These are phyloP conservation scores for Pseudomugil gertrudae DNA, from an alignment of 2,797 vertebrate species.

Conservation along the genomic window DNA sequence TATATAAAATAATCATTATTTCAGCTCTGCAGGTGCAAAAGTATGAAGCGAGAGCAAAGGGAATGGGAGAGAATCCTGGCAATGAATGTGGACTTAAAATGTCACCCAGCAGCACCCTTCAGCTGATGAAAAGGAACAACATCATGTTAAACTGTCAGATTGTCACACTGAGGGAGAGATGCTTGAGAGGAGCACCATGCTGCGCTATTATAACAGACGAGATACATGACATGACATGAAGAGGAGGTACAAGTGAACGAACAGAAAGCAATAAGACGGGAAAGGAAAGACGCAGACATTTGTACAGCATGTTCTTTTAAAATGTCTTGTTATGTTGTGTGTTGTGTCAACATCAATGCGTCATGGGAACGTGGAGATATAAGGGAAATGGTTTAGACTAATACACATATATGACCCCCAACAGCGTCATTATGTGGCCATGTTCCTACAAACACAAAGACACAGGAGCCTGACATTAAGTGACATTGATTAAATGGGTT, in stretches of 20 bases:
- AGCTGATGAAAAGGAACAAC: slow-evolving; percentile 18
- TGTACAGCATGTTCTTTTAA: slow-evolving; percentile 1
- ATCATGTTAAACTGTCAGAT: slow-evolving; percentile 47
- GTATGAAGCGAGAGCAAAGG: neutral
- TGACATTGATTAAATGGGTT: slow-evolving; percentile 74
- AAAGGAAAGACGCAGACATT: slow-evolving; percentile 11
- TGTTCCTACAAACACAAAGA: slow-evolving; percentile 22
- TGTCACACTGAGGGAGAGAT: slow-evolving; percentile 43
- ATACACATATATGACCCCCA: slow-evolving; percentile 8
- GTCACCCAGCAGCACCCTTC: slow-evolving; percentile 13
- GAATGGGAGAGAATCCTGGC: neutral
- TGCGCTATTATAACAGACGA: slow-evolving; percentile 33
- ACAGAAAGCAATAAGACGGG: slow-evolving; percentile 24
- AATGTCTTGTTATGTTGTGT: slow-evolving; percentile 3
- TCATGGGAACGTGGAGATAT: neutral
- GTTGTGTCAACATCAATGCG: slow-evolving; percentile 10
- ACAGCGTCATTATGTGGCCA: slow-evolving; percentile 34
- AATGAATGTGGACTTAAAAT: slow-evolving; percentile 20
- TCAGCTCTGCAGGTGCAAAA: neutral
- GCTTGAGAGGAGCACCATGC: slow-evolving; percentile 42
- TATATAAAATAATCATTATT: neutral
- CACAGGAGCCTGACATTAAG: slow-evolving; percentile 43
- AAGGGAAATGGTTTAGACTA: neutral
- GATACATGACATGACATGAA: slow-evolving; percentile 27
- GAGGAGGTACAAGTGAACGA: slow-evolving; percentile 26